phyloP scores from a whole-genome alignment of 2,888 invertebrate genomes.

The Tachina grossa region DNA sequence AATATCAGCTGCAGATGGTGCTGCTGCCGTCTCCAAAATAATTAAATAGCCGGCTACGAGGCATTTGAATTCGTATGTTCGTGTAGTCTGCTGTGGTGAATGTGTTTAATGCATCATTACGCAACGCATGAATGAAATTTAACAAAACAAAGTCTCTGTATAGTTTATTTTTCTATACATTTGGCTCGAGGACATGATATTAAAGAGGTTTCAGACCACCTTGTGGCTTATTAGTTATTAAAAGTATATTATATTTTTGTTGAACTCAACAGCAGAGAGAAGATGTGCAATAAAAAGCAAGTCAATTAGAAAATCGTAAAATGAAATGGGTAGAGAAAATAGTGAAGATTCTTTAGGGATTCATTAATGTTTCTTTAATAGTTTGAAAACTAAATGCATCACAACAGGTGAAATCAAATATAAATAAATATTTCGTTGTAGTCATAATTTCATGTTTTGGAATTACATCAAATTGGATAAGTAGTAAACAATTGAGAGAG shows the following conservation, averaged over 20 bases:
- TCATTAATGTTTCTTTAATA: neutral
- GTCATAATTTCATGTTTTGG: neutral
- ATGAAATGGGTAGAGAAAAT: conserved; percentile 22
- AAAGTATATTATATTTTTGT: conserved; percentile 24
- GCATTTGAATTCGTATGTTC: too few relatives aligned
- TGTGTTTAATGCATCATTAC: too few relatives aligned
- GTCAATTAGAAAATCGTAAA: conserved; percentile 49
- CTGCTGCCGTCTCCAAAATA: too few relatives aligned
- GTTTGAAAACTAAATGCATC: neutral
- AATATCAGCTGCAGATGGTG: too few relatives aligned
- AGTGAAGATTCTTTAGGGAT: neutral
- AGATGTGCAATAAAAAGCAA: conserved; percentile 19
- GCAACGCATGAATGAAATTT: conserved; percentile 47
- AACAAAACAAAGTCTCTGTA: neutral
- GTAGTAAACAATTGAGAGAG: too few relatives aligned
- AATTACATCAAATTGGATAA: too few relatives aligned
- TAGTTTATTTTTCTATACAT: conserved; percentile 16
- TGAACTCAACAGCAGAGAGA: neutral
- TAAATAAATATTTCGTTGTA: too few relatives aligned
- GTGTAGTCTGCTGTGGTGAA: too few relatives aligned
- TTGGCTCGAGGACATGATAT: conserved; percentile 67
- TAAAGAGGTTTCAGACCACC: conserved; percentile 67
- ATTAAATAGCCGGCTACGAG: too few relatives aligned
- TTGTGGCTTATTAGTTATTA: conserved; percentile 64
- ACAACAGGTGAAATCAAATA: conserved; percentile 19